Evolutionary conservation across 2,888 invertebrate genomes (phyloP), one percentile per base, ranked within the genome.

Genomic region (Glomeris marginata): DNA sequence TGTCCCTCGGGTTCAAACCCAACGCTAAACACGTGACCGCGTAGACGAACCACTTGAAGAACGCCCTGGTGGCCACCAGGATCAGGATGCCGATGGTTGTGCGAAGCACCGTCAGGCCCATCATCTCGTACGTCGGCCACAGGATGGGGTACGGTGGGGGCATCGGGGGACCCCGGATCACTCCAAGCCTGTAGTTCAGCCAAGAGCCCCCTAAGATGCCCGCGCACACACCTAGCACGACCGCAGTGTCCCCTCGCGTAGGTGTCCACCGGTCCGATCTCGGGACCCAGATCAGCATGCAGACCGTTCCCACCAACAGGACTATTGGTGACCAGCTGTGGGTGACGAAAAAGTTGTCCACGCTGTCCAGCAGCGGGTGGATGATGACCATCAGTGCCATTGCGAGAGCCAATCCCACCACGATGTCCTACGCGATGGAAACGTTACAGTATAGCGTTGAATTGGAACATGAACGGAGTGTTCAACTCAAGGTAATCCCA

Each of bases 231-330:
- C 84, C 84, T 56, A 90, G 74, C 57, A 90, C 81, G 75, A 86
- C 81, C 1, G 86, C 78, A 0, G 91, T 91, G 67, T 92, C 91
- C 21, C 88, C 87, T 62, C 91, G 62, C 1, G 90, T 88, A 6
- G 90, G 88, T 47, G 87, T 90, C 88, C 90, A 90, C 61, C 78
- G 80, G 57, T 83, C 80, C 46, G 84, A 78, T 56, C 77, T 76
- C 0, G 91, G 92, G 66, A 88, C 84, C 63, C 77, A 81, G 40
- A 82, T 72, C 54, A 87, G 77, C 60, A 80, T 74, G 28, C 77
- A 66, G 54, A 84, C 72, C 45, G 84, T 78, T 36, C 76, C 64
- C 1, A 75, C 65, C 8, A 84, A 61, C 40, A 86, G 69, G 41
- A 78, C 60, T 34, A 76, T 58, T 4, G 86, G 80, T 3, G 83